Percentiles rank a stretch among this genome's conserved stretches.
These are phyloP conservation scores for Yponomeuta plumbellus DNA, from an alignment of 2,888 invertebrate species.

Conservation along the genomic window DNA sequence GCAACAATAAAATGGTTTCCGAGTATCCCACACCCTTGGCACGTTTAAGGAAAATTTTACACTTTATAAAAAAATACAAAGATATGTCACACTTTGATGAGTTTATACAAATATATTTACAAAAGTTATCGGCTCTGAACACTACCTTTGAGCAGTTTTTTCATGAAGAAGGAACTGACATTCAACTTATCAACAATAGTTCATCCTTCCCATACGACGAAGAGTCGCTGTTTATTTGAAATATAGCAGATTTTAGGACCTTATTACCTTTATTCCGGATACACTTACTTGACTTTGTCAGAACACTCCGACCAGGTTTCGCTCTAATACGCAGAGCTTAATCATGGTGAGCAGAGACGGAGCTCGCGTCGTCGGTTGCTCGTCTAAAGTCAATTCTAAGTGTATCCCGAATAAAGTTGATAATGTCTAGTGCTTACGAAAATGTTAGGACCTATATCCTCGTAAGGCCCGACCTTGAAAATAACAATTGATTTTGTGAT, in stretches of 20 bases:
- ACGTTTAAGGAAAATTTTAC: slow-evolving; percentile 24
- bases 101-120: slow-evolving; percentile 5
- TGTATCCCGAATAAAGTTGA: too few species aligned
- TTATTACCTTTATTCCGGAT: too few species aligned
- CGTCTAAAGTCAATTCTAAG: too few species aligned
- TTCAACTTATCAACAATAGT: neutral
- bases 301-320: too few species aligned
- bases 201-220: neutral
- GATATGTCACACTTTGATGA: slow-evolving; percentile 6
- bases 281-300: too few species aligned
- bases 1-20: slow-evolving; percentile 35
- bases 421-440: too few species aligned
- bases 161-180: neutral
- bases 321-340: too few species aligned
- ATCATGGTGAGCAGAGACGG: too few species aligned
- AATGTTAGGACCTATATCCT: too few species aligned
- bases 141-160: neutral
- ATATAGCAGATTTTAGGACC: neutral
- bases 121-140: neutral
- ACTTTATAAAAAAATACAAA: neutral
- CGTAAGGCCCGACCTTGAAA: too few species aligned
- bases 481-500: too few species aligned
- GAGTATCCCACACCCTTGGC: slow-evolving; percentile 30
- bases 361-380: too few species aligned
- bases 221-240: neutral